A percentile compares a stretch with the other conserved stretches of the same genome.
phyloP scores from a whole-genome alignment of 2,113 vertebrate species.

The Melanerpes aurifrons region DNA sequence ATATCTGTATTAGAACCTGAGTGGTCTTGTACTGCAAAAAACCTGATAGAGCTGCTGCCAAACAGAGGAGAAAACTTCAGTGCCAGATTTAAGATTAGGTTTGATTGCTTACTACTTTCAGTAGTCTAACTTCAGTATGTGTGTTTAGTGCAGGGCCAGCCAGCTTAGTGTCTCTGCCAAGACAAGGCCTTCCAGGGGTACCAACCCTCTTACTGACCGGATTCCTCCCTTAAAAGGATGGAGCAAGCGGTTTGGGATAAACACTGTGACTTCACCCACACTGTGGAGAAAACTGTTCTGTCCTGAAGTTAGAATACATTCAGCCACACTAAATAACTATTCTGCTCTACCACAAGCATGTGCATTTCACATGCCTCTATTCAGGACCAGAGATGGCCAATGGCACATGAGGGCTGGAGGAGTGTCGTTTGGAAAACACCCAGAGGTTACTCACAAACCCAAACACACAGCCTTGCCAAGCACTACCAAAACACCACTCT shows the following conservation, averaged over 20 bases:
- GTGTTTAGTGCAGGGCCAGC: neutral
- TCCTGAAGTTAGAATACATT: slow-evolving; percentile 1
- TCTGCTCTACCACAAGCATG: neutral
- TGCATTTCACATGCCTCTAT: neutral
- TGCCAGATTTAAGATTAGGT: neutral
- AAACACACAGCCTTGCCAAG: neutral
- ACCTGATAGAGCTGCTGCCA: neutral
- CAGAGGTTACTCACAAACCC: neutral
- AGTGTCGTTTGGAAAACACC: slow-evolving; percentile 23
- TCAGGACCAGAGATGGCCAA: neutral
- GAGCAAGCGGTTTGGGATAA: neutral
- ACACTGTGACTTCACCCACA: neutral
- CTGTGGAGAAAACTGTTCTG: neutral
- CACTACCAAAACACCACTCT: neutral
- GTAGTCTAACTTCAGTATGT: accelerated
- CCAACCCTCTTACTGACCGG: neutral
- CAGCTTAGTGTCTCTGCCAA: neutral
- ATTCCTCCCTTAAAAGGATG: neutral
- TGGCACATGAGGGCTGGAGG: slow-evolving; percentile 3
- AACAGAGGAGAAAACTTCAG: neutral
- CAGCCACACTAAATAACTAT: neutral
- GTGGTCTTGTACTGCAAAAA: neutral
- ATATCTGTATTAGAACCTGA: neutral
- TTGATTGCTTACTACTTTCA: neutral
- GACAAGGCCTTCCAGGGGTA: neutral